Evolutionary conservation across 2,113 vertebrate genomes (phyloP), one percentile per base, ranked within the genome.

Genomic region (Struthidea cinerea): DNA sequence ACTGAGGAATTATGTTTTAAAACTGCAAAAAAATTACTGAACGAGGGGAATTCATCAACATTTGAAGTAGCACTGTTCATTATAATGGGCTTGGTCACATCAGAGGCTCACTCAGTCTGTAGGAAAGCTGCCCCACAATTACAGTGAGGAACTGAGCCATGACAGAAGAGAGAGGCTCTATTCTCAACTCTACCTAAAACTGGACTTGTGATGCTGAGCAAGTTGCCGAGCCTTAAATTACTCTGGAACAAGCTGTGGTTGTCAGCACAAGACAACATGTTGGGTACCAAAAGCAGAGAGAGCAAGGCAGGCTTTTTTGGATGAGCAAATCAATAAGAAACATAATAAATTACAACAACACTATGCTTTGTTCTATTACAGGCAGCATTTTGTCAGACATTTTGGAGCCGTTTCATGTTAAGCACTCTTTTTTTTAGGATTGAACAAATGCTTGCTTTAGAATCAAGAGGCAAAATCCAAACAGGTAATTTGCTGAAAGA

Each of bases 291-390:
- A 92, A 5, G 55, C 42, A 53, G 65, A 91, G 61, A 92, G 69
- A 56, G 42, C 22, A 82, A 76, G 41, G 76, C 23, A 79, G 15
- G 59, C 65, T 87, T 83, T 84, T 87, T n/a, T 79, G 65, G 70
- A 91, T 61, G 32, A 91, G 57, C 37, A 35, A 28, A 87, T 84
- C 74, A 76, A 39, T 68, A 87, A 68, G 70, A 83, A 91, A 65
- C 89, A 87, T 78, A 47, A 81, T 42, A 61, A 91, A 96, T 85
- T 71, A 92, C 3, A 11, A 81, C 60, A 70, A 33, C 13, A 4
- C 39, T 65, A 21, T 30, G 49, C 57, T 96, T 93, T 96, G 78
- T 94, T 96, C 91, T 92, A 59, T 94, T 71, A 91, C 21, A 87
- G 42, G 65, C 57, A 93, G 57, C 3, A 0, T 61, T 89, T 76